Percentiles rank a stretch among this genome's conserved stretches.
phyloP scores from a whole-genome alignment of 2,797 vertebrate genomes.

The Urosaurus nigricauda region DNA sequence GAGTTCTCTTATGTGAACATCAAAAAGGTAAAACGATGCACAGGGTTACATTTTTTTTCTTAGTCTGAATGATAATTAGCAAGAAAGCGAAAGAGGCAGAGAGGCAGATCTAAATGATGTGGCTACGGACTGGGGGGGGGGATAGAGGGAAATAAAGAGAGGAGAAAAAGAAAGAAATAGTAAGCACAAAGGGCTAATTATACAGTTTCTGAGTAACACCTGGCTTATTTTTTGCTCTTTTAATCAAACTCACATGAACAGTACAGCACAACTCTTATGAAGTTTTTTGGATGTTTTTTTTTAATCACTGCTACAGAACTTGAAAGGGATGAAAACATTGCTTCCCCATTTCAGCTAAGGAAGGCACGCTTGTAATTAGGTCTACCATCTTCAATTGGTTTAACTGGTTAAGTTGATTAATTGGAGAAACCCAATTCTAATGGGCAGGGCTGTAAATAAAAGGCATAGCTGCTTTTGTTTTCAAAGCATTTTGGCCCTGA shows the following conservation, averaged over 20 bases:
- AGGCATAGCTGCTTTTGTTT: not conserved
- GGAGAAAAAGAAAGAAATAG: slow-evolving; percentile 64
- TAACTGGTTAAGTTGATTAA: not conserved
- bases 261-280: slow-evolving; percentile 37
- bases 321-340: not conserved
- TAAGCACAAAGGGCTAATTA: slow-evolving; percentile 80
- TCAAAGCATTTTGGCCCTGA: not conserved
- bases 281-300: not conserved
- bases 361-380: not conserved
- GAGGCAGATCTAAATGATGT: slow-evolving; percentile 66
- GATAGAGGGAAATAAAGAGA: slow-evolving; percentile 20
- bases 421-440: not conserved
- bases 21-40: slow-evolving; percentile 79
- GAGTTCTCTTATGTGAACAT: slow-evolving; percentile 82
- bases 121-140: slow-evolving; percentile 36
- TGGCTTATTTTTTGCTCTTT: slow-evolving; percentile 77
- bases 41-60: slow-evolving; percentile 71
- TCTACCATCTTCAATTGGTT: not conserved
- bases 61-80: slow-evolving; percentile 78
- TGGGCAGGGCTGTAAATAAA: not conserved
- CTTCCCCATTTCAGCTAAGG: slow-evolving; percentile 6
- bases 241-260: slow-evolving; percentile 70
- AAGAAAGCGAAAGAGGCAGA: slow-evolving; percentile 44
- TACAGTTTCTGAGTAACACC: slow-evolving; percentile 76
- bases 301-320: slow-evolving; percentile 14